phyloP scores from a whole-genome alignment of 2,113 vertebrate species.

The Andinoacara biseriatus region DNA sequence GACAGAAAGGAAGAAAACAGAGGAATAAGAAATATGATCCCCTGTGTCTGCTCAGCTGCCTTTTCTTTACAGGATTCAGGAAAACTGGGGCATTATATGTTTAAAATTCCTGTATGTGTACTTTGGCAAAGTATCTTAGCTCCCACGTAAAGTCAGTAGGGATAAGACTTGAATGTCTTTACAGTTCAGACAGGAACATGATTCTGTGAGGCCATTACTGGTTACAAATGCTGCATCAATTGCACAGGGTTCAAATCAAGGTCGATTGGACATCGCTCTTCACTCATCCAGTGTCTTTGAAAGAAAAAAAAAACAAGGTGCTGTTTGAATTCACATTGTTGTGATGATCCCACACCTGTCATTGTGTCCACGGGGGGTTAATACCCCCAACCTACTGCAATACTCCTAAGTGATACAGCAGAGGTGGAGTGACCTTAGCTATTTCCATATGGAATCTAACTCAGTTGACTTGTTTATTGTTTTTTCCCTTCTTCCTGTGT shows the following conservation, averaged over 20 bases:
- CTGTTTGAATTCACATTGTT: constrained; percentile 43
- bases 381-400: constrained; percentile 54
- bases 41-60: constrained; percentile 54
- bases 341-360: constrained; percentile 29
- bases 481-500: constrained; percentile 35
- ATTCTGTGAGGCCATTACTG: neutral
- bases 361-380: constrained; percentile 49
- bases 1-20: constrained; percentile 55
- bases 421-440: constrained; percentile 62
- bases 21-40: constrained; percentile 64
- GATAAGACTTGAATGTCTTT: constrained; percentile 29
- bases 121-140: constrained; percentile 42
- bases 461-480: constrained; percentile 63
- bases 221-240: constrained; percentile 18
- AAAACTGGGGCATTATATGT: constrained; percentile 76
- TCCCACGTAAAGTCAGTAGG: constrained; percentile 8
- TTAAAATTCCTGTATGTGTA: constrained; percentile 60
- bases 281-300: neutral
- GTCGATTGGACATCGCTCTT: constrained; percentile 32
- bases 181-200: neutral
- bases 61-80: constrained; percentile 64
- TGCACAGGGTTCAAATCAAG: constrained; percentile 5
- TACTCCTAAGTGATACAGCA: constrained; percentile 50
- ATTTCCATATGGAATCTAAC: constrained; percentile 58
- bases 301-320: neutral